Evolutionary conservation across 2,797 vertebrate genomes (phyloP), one percentile per base, ranked within the genome.

Genomic region (Platalea minor): DNA sequence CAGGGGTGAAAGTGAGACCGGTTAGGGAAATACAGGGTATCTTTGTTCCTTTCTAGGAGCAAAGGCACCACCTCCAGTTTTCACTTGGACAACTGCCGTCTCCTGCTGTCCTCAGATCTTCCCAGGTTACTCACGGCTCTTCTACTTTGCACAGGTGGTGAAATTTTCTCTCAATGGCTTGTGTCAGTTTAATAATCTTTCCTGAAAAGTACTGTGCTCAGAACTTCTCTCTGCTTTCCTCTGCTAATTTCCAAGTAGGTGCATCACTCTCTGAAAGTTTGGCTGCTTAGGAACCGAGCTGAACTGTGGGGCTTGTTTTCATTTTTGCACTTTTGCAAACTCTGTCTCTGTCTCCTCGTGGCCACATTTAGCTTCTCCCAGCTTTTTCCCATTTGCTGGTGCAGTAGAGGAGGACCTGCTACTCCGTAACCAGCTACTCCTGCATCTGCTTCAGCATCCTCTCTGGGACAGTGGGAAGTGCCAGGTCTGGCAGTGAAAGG

Each of bases 51-150:
- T 54, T 41, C 11, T 23, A 28, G 50, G 33, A 72, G 18, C 21
- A 51, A 69, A 79, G 67, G 69, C n/a, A 61, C 10, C 29, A 19
- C 51, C 72, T 92, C n/a, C 39, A 46, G 20, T 74, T 64, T 45
- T 77, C 45, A 23, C 14, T 24, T 0, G 1, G 14, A 41, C 39
- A 48, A 0, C 23, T 56, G 28, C n/a, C 3, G 1, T 74, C 43
- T 89, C 17, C 69, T 81, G 24, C 50, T 89, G 24, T 25, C n/a
- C 46, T 73, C 2, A 0, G 13, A 74, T 39, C 29, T 77, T 81
- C 88, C 10, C 0, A 7, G 25, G 9, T 84, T 69, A 17, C 35
- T 69, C 28, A 17, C 0, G 1, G 14, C n/a, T 69, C 78, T 48
- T 91, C 29, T 57, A 33, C 45, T 68, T 84, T 64, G 45, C 18